Evolutionary conservation across 2,113 vertebrate genomes (phyloP).

Genomic region (Delphinapterus leucas): DNA sequence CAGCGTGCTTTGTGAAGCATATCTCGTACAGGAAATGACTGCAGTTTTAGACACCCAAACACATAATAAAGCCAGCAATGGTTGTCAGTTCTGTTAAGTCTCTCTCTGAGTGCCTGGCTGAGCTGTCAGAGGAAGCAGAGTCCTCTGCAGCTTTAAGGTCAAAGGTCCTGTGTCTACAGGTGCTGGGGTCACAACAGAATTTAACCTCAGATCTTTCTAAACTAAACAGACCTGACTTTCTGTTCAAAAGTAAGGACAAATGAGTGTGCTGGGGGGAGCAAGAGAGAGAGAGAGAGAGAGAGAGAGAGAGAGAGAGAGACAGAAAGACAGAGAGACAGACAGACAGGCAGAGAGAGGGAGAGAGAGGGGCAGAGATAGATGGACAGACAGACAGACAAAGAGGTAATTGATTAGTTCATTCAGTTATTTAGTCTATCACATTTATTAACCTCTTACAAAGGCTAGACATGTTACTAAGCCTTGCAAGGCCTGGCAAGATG

Average conservation of each 20-base stretch:
- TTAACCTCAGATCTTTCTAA: constrained; percentile 58
- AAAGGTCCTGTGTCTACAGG: constrained; percentile 66
- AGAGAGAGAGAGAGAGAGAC: not conserved
- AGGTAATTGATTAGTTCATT: not conserved
- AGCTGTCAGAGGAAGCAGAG: not conserved
- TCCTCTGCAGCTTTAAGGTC: constrained; percentile 46
- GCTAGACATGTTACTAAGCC: not conserved
- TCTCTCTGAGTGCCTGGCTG: constrained; percentile 24
- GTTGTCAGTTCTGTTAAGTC: constrained; percentile 45
- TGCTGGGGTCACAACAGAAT: constrained; percentile 57
- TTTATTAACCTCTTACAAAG: constrained; percentile 13
- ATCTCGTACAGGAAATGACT: constrained; percentile 24
- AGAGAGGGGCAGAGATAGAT: not conserved
- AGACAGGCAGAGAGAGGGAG: not conserved
- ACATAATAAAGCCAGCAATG: constrained; percentile 33
- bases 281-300: not conserved
- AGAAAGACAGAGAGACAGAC: not conserved
- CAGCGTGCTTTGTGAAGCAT: not conserved
- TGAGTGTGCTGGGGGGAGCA: not conserved
- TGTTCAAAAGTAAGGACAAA: constrained; percentile 6
- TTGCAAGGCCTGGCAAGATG: not conserved
- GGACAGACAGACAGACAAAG: not conserved
- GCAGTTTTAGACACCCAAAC: constrained; percentile 35
- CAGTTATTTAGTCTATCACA: not conserved
- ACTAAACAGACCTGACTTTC: constrained; percentile 55